Evolutionary conservation across 2,113 vertebrate species (phyloP), one percentile per base, ranked within the genome.

Genomic region (Ptilonorhynchus violaceus): DNA sequence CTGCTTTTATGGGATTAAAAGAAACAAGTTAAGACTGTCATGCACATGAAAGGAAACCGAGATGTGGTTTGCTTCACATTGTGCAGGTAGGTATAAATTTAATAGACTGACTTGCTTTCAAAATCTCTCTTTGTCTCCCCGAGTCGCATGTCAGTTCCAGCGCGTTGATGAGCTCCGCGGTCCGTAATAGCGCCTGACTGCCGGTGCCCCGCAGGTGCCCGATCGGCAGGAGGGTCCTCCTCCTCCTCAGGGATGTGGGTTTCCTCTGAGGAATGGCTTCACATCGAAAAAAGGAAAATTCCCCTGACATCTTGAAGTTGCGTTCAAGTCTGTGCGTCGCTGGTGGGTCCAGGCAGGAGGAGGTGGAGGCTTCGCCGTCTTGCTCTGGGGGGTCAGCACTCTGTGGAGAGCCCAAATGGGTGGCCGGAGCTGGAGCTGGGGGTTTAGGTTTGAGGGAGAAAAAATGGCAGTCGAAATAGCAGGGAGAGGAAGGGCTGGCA

Each of bases 1-100:
- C 94, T 94, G 89, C 96, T 96, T 97, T 92, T 93, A 96, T 83
- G 75, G 87, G 95, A 96, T 97, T 97, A 95, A 94, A 97, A 94
- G 93, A 92, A 97, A 94, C 93, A 93, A 96, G 96, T 96, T 96
- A 96, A 95, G 95, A 95, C 89, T 94, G 94, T 93, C 91, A 91
- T 86, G 87, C 79, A 92, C 95, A 93, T 96, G 94, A 97, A 97
- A 96, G 91, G 92, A 96, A 94, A 82, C 83, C 3, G 73, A 97
- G 96, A 93, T 84, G 92, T 67, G 93, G 93, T 96, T 97, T 96
- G 93, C 88, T 97, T 96, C 88, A 69, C 92, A 83, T 96, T 96
- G 97, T 92, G 92, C 96, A 96, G 96, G 92, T 96, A 88, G 88
- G 94, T 96, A 96, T 95, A 97, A 93, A 96, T 95, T 92, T 95